Base-by-base conservation (phyloP, 2,888 invertebrate species). In the Rhimphoctona megacephalus region DNA sequence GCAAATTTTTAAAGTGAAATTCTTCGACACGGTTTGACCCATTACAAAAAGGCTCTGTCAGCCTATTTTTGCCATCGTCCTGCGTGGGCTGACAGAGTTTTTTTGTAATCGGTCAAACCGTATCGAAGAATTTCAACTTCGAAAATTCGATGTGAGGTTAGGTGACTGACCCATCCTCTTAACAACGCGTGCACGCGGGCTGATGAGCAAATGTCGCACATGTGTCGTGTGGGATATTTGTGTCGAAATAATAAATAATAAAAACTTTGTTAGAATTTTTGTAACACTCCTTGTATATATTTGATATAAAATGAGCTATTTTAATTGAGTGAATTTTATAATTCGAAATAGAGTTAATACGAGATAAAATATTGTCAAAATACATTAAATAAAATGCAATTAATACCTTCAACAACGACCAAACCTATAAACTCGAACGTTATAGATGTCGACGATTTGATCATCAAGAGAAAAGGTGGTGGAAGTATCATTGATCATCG, bases 391-490 rank as follows among this genome's bases (percentile, higher is more conserved):
- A 87, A 82, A 64, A 87, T 87, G 85, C 87, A 82, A 66, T 57
- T 87, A 33, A 83, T 84, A 84, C 77, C 72, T 30, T 72, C 82
- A 22, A 57, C 64, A 36, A 36, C 66, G 49, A 67, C 79, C 74
- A 85, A 87, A 87, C 79, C 79, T 76, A 70, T 46, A 76, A 87
- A 87, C 79, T 39, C 86, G 36, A 85, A 81, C 70, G 86, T 86
- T 52, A 86, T 83, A 52, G 83, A 85, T 9, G 78, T 85, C 67
- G 95, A 95, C 89, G 92, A 94, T 70, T 93, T 96, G 85, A 92
- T 95, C 88, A 93, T 96, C 25, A 95, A 95, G 91, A 95, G 95
- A 91, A 95, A 96, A 93, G 96, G 96, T 43, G 97, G 97, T 85
- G 96, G 96, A 70, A 96, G 95, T 90, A 95, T 97, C 87, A 95